Base-by-base conservation (phyloP, 2,888 invertebrate species). In the Ferrisia virgata region DNA sequence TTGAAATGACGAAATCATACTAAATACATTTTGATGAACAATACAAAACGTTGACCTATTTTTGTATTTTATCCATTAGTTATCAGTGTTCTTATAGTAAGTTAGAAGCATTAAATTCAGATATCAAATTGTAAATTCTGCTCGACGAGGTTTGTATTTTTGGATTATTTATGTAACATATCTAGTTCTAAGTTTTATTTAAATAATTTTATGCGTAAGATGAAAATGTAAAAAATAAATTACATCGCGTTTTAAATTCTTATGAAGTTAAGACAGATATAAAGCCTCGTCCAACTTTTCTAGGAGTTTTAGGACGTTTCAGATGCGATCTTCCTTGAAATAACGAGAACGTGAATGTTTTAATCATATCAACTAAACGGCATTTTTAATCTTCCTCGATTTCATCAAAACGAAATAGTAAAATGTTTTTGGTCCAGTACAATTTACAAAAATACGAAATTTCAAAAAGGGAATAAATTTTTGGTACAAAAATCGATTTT, bases 151-250 rank as follows among this genome's bases (percentile, higher is more conserved):
- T 33, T 76, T 36, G 36, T 76, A 31, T 8, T 76, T 76, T 18
- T 76, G 72, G 36, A 76, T 76, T 36, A 76, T 76, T 18, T 9
- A 36, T 76, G 72, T 76, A 76, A 76, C 15, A 36, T 76, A 76
- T 11, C 8, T 36, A 76, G 8, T 76, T 18, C 31, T 69, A 69
- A 36, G 72, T 15, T 36, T 1, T 76, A 76, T 76, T 76, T 76
- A 36, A 76, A 36, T 36, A 33, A 31, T 31, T 36, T 33, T 76
- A 76, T 33, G 33, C 18, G 18, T 76, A 76, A 76, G 72, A 22
- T 36, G 72, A 76, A 76, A 76, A 76, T 76, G 72, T 76, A 76
- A 76, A 76, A 76, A 76, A 76, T 36, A 36, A 18, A 76, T 28
- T 76, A 76, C 36, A 76, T 11, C 36, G 33, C 28, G 64, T 64